Evolutionary conservation across 2,113 vertebrate species (phyloP).

Genomic region (Rostratula benghalensis): DNA sequence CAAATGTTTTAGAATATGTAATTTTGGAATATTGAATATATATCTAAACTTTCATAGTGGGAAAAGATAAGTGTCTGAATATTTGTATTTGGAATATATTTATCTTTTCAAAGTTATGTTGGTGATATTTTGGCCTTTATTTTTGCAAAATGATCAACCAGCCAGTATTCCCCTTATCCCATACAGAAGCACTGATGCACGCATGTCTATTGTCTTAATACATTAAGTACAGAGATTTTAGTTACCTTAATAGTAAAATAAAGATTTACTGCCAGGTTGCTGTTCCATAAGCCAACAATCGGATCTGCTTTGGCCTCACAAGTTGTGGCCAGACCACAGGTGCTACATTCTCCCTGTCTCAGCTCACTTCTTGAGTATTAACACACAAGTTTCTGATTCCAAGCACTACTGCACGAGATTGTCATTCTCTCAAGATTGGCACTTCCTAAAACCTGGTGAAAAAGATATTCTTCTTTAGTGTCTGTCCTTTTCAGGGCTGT

Average conservation of each 20-base stretch:
- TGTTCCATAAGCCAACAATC: background rate
- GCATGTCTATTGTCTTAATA: background rate
- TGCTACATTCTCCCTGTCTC: background rate
- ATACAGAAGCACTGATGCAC: background rate
- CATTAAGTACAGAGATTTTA: background rate
- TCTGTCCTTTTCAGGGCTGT: background rate
- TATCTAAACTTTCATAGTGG: background rate
- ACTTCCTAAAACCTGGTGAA: background rate
- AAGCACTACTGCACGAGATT: background rate
- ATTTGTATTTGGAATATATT: background rate
- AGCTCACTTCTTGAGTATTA: background rate
- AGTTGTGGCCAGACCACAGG: background rate
- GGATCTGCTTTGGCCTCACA: background rate
- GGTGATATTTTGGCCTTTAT: background rate
- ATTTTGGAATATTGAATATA: background rate
- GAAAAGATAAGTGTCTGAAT: background rate
- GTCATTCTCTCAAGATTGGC: background rate
- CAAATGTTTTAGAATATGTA: background rate
- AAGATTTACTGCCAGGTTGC: background rate
- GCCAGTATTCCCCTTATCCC: accelerated
- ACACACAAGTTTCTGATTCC: background rate
- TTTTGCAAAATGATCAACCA: background rate
- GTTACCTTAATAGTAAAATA: background rate
- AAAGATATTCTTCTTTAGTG: background rate
- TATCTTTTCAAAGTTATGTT: background rate